Conservation (phyloP, 1,140 invertebrate genomes). For the Tetragonula clypearis region DNA sequence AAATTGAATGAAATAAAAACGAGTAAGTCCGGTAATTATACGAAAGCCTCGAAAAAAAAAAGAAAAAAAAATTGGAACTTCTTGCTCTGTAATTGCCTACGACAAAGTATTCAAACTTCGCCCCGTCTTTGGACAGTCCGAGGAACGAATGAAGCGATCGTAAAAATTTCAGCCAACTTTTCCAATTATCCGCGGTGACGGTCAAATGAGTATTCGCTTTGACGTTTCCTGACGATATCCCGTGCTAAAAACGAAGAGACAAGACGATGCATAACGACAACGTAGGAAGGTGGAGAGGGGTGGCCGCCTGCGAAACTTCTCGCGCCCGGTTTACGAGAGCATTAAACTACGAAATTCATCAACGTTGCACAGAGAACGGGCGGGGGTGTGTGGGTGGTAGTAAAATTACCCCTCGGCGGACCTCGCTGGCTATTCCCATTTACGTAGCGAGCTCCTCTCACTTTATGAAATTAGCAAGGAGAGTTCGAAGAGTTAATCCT, state of each 20-base stretch:
- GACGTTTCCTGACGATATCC: background rate
- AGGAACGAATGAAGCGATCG: background rate
- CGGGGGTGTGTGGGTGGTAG: background rate
- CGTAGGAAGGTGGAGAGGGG: no score
- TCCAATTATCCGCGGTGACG: background rate
- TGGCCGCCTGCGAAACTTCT: no score
- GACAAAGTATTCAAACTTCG: no score
- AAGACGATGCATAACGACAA: background rate
- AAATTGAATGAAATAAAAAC: no score
- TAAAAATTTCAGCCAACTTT: background rate
- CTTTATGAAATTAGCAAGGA: constrained; percentile 55
- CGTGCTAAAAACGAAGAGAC: background rate
- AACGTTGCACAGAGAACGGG: background rate
- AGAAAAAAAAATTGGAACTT: no score
- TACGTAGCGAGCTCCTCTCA: constrained; percentile 47
- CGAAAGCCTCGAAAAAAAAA: no score
- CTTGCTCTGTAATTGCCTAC: no score
- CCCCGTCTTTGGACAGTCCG: no score
- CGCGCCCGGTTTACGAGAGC: constrained; percentile 18
- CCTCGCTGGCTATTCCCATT: constrained; percentile 42
- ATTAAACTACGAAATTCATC: constrained; percentile 44
- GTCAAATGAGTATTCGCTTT: background rate
- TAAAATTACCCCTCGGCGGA: constrained; percentile 15
- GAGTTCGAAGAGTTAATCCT: constrained; percentile 55
- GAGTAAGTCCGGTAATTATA: no score